These are phyloP conservation scores for Coenobita brevimanus DNA, from an alignment of 1,140 invertebrate species.

Conservation along the genomic window DNA sequence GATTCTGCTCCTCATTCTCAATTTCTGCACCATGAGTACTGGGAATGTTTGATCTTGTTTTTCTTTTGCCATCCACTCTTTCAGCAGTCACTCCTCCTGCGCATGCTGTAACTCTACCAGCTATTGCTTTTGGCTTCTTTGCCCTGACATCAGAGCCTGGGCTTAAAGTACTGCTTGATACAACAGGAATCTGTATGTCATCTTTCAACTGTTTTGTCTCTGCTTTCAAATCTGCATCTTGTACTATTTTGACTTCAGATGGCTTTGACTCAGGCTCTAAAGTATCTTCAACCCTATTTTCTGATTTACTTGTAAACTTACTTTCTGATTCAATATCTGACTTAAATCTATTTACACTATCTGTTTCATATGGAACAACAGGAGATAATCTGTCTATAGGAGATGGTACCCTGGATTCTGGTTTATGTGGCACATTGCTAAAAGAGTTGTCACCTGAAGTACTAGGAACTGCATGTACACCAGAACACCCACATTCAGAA, in stretches of 20 bases:
- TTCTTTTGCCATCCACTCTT: conserved; percentile 43
- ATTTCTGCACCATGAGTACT: conserved; percentile 39
- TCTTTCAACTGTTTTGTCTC: conserved; percentile 50
- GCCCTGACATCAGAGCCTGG: conserved; percentile 42
- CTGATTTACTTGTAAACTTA: conserved; percentile 33
- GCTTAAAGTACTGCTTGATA: conserved; percentile 68
- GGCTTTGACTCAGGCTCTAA: conserved; percentile 28
- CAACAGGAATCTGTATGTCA: conserved; percentile 69
- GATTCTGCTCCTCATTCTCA: conserved; percentile 58
- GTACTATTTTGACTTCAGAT: conserved; percentile 18
- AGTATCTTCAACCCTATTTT: conserved; percentile 24
- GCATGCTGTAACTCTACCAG: conserved; percentile 6
- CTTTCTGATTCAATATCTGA: conserved; percentile 23
- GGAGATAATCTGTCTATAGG: conserved; percentile 16
- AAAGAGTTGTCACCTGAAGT: conserved; percentile 42
- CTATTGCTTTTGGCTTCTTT: conserved; percentile 23
- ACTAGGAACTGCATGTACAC: conserved; percentile 55
- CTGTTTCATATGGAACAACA: not conserved
- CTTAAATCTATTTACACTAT: not conserved
- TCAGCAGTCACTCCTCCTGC: conserved; percentile 30
- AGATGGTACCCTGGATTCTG: not conserved
- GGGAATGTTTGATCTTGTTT: conserved; percentile 49
- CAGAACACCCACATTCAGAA: conserved; percentile 52
- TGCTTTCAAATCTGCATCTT: conserved; percentile 18
- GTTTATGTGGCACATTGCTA: conserved; percentile 17